Conservation (phyloP, 2,113 vertebrate species). For the Rhadina sibilatrix region DNA sequence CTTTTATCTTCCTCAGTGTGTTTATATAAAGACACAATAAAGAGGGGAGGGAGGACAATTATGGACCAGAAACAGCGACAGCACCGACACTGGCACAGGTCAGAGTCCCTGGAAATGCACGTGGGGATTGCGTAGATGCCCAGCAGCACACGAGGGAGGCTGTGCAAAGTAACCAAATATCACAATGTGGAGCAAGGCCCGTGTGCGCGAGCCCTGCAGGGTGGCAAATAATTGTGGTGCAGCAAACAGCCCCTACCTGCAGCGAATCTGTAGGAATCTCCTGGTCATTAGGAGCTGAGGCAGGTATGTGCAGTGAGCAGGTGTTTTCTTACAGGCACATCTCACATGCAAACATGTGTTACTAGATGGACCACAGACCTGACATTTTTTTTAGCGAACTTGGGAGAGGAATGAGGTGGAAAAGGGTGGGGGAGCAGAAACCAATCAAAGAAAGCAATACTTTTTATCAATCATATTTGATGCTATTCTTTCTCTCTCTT, state of each 20-base stretch:
- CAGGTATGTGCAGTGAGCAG: constrained; percentile 59
- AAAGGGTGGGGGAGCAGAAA: constrained; percentile 54
- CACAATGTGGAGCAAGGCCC: not conserved
- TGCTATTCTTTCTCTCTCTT: constrained; percentile 63
- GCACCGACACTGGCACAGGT: not conserved
- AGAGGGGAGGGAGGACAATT: not conserved
- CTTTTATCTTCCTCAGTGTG: not conserved
- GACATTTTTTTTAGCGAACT: not conserved
- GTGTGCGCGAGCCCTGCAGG: not conserved
- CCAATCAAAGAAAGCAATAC: constrained; percentile 66
- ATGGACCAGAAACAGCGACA: not conserved
- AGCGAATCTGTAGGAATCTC: not conserved
- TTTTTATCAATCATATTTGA: constrained; percentile 75
- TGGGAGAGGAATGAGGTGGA: constrained; percentile 55
- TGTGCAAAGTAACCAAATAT: not conserved
- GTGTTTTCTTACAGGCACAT: constrained; percentile 67
- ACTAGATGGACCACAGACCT: constrained; percentile 56
- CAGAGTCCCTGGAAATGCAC: not conserved
- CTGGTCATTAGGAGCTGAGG: not conserved
- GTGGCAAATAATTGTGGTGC: not conserved
- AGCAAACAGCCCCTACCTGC: constrained; percentile 4
- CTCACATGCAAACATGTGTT: constrained; percentile 61
- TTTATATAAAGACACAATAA: not conserved
- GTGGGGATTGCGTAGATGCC: rapidly evolving
- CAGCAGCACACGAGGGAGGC: not conserved